These are phyloP conservation scores for Orthosia gracilis DNA, from an alignment of 2,888 invertebrate species.

Conservation along the genomic window DNA sequence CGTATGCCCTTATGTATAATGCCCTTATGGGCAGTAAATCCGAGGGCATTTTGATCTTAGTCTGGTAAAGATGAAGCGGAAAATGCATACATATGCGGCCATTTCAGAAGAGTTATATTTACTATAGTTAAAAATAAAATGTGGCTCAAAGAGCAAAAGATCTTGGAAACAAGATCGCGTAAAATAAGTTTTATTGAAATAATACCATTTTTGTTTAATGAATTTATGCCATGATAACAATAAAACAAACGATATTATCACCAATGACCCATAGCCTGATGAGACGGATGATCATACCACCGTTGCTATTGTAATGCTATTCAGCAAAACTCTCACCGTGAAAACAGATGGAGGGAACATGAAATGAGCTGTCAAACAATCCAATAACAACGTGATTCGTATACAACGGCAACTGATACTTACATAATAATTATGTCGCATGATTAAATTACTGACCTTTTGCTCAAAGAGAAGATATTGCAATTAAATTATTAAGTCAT, in stretches of 20 bases:
- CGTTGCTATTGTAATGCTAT: too few relatives aligned
- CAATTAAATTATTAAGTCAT: background rate
- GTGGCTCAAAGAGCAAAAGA: background rate
- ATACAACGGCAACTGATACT: conserved; percentile 13
- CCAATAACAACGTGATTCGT: conserved; percentile 16
- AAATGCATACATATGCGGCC: background rate
- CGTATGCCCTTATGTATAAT: too few relatives aligned
- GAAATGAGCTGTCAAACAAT: too few relatives aligned
- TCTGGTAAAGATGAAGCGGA: background rate
- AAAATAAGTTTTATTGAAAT: conserved; percentile 8
- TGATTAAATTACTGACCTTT: conserved; percentile 34
- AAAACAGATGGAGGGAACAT: too few relatives aligned
- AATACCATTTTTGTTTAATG: background rate
- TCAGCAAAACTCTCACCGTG: too few relatives aligned
- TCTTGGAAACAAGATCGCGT: background rate
- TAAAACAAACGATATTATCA: background rate
- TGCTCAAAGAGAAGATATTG: conserved; percentile 16
- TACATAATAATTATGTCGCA: conserved; percentile 42
- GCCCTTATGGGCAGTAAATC: background rate
- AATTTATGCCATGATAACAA: background rate
- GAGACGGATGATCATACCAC: background rate
- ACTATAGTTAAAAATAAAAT: background rate
- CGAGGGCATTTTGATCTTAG: background rate
- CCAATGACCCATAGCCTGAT: background rate
- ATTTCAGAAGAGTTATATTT: background rate